Evolutionary conservation across 1,140 invertebrate species (phyloP), one percentile per base, ranked within the genome.

Genomic region (Leptinotarsa lineolata): DNA sequence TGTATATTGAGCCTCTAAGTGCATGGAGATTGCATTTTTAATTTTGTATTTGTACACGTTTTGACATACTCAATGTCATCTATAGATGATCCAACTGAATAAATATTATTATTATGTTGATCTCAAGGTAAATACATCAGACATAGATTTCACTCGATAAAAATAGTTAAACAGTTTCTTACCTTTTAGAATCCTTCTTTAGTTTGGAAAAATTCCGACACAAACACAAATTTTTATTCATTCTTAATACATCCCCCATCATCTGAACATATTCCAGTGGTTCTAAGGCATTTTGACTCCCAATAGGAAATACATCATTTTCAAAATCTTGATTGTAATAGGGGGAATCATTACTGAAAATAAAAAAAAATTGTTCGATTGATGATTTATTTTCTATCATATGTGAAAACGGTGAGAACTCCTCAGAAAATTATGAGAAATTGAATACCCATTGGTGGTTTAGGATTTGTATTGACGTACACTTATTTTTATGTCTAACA

Each of bases 181-280:
- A 93, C 92, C 89, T 90, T 60, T 88, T 86, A 18, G 93, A 89
- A 59, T 89, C 87, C 12, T 94, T 94, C 75, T 98, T 92, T 45
- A 99, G 85, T 12, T 86, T 85, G 70, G 95, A 90, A 82, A 99
- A 99, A 85, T 99, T 93, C 63, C 97, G 86, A 81, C 96, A 98
- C 1, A 99, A 81, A 81, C 95, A 97, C 0, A 99, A 86, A 86
- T 99, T 99, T 84, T 99, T 99, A 78, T 94, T 93, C 88, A 99
- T 92, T 78, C 93, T 92, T 22, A 99, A 85, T 68, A 94, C 90
- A 86, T 98, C 95, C 72, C 90, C 87, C 45, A 99, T 90, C 84
- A 99, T 93, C 30, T 91, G 90, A 4, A 99, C 94, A 87, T 97
- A 99, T 83, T 99, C 94, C 24, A 86, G 24, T 45, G 83, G 78